Evolutionary conservation across 2,888 invertebrate genomes (phyloP).

Genomic region (Lochmaea crataegi): DNA sequence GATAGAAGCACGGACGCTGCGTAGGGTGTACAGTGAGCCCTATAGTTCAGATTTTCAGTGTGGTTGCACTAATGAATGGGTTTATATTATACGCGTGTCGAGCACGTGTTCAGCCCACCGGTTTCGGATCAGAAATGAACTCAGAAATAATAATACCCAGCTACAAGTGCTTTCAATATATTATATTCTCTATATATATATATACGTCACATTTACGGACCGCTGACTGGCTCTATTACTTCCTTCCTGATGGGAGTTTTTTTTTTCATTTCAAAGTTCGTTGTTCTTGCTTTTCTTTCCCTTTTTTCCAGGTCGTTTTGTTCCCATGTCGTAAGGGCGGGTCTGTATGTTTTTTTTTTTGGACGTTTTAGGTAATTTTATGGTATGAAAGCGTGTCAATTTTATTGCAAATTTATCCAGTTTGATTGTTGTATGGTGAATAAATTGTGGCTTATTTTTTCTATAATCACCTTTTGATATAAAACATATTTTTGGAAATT

Average conservation of each 20-base stretch:
- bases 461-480: no score
- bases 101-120: slow-evolving; percentile 63
- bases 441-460: no score
- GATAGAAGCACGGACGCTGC: slow-evolving; percentile 37
- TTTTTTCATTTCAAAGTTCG: slow-evolving; percentile 44
- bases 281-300: slow-evolving; percentile 40
- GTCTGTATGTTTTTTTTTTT: slow-evolving; percentile 21
- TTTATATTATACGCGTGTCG: slow-evolving; percentile 65
- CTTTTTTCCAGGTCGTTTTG: slow-evolving; percentile 29
- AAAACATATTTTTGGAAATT: no score
- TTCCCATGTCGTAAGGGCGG: slow-evolving; percentile 37
- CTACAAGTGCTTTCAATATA: slow-evolving; percentile 60
- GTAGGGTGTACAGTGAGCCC: slow-evolving; percentile 32
- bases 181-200: slow-evolving; percentile 31
- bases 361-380: slow-evolving; percentile 26
- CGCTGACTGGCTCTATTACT: slow-evolving; percentile 48
- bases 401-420: slow-evolving; percentile 37
- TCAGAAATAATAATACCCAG: slow-evolving; percentile 64
- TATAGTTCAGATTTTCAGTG: slow-evolving; percentile 62
- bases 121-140: slow-evolving; percentile 63
- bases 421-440: background rate
- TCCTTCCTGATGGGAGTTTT: slow-evolving; percentile 47
- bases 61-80: slow-evolving; percentile 67
- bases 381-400: slow-evolving; percentile 21
- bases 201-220: slow-evolving; percentile 54